Conservation (phyloP, 2,797 vertebrate species). For the Paedocypris micromegethes region DNA sequence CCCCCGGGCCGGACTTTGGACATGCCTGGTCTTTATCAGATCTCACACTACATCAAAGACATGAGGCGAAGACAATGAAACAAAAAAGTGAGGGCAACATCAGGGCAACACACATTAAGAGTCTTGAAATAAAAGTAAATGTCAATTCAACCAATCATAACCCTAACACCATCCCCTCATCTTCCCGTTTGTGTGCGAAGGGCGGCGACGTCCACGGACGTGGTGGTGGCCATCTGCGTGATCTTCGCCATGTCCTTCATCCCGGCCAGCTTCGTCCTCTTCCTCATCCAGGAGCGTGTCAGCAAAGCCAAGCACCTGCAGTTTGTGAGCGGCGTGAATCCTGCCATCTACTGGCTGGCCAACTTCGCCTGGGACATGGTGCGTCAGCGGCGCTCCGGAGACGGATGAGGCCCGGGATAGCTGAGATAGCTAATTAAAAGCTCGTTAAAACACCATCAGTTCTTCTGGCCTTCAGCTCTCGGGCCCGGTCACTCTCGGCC, state of each 20-base stretch:
- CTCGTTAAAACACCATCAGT: slow-evolving; percentile 55
- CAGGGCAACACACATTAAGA: too few species aligned
- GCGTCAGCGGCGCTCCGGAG: slow-evolving; percentile 16
- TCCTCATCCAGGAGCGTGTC: slow-evolving; percentile 97
- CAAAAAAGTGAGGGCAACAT: too few species aligned
- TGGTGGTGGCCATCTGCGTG: slow-evolving; percentile 96
- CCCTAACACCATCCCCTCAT: background rate
- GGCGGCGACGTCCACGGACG: slow-evolving; percentile 83
- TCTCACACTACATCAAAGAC: too few species aligned
- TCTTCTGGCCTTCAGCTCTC: slow-evolving; percentile 9
- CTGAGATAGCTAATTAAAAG: slow-evolving; percentile 56
- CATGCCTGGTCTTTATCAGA: too few species aligned
- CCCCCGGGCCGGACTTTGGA: too few species aligned
- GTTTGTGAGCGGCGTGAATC: slow-evolving; percentile 95
- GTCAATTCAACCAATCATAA: background rate
- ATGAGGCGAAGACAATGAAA: too few species aligned
- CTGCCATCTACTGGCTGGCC: slow-evolving; percentile 89
- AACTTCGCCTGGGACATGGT: slow-evolving; percentile 98
- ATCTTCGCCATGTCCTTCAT: slow-evolving; percentile 99
- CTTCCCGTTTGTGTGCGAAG: slow-evolving; percentile 9
- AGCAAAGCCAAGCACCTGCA: slow-evolving; percentile 96
- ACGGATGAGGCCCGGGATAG: slow-evolving; percentile 27
- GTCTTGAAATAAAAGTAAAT: too few species aligned
- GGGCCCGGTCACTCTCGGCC: too few species aligned
- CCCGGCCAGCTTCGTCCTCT: slow-evolving; percentile 96